Percentiles rank a stretch among this genome's conserved stretches.
Conservation (phyloP, 2,797 vertebrate species). For the Enteromius mattozi region DNA sequence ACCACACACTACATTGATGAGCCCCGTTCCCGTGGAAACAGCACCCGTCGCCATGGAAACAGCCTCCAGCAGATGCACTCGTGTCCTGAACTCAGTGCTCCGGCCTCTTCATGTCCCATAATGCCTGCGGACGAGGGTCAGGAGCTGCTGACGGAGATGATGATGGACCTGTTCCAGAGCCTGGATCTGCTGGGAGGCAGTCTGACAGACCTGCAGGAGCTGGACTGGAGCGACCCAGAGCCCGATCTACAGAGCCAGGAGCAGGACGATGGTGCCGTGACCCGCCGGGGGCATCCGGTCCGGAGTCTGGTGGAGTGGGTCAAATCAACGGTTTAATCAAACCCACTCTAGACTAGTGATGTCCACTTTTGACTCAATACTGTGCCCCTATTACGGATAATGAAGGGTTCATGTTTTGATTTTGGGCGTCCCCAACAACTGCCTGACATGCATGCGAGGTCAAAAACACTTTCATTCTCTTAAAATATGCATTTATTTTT, state of each 20-base stretch:
- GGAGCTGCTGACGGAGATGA: constrained; percentile 56
- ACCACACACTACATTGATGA: neutral
- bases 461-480: no score
- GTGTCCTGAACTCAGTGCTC: neutral
- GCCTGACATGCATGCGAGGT: no score
- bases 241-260: constrained; percentile 15
- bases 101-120: neutral
- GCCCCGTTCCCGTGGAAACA: neutral
- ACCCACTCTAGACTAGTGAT: neutral
- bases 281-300: constrained; percentile 48
- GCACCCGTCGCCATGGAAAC: neutral
- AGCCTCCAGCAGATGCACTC: constrained; percentile 16
- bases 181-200: constrained; percentile 45
- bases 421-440: no score
- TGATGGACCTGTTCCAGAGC: constrained; percentile 67
- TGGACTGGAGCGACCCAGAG: neutral
- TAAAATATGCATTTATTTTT: no score
- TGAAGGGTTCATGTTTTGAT: no score
- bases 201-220: constrained; percentile 1
- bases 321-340: constrained; percentile 52
- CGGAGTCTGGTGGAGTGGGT: constrained; percentile 78
- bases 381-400: no score
- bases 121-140: constrained; percentile 64
- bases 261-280: constrained; percentile 13
- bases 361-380: no score